Evolutionary conservation across 2,888 invertebrate genomes (phyloP).

Genomic region (Andrena marginata): DNA sequence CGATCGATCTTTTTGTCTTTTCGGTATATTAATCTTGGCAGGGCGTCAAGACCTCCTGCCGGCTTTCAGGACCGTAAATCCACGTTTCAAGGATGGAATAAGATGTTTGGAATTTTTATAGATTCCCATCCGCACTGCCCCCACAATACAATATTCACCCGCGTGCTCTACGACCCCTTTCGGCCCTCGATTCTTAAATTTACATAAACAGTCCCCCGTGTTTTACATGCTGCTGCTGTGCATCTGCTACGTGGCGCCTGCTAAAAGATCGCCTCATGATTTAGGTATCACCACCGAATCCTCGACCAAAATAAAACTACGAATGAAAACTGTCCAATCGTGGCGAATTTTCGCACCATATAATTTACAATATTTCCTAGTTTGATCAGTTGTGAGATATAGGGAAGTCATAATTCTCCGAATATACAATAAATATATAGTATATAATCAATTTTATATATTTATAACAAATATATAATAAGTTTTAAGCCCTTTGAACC

Average conservation of each 20-base stretch:
- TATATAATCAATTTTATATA: too few species aligned
- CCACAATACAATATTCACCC: slow-evolving; percentile 55
- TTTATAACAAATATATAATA: too few species aligned
- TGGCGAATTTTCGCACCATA: too few species aligned
- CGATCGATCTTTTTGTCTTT: slow-evolving; percentile 72
- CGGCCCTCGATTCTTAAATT: slow-evolving; percentile 35
- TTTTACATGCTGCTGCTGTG: slow-evolving; percentile 23
- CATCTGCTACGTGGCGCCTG: slow-evolving; percentile 16
- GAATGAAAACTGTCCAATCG: background rate
- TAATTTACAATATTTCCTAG: too few species aligned
- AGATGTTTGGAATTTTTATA: slow-evolving; percentile 80
- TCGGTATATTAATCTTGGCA: slow-evolving; percentile 70
- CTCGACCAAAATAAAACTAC: background rate
- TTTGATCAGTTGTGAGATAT: too few species aligned
- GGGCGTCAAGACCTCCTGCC: slow-evolving; percentile 72
- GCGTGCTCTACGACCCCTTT: slow-evolving; percentile 41
- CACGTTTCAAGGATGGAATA: slow-evolving; percentile 72
- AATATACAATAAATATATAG: too few species aligned
- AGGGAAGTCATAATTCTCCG: too few species aligned
- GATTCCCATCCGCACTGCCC: slow-evolving; percentile 61
- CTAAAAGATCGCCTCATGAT: slow-evolving; percentile 23
- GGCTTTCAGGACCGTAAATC: slow-evolving; percentile 65
- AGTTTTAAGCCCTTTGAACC: too few species aligned
- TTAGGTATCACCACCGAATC: background rate
- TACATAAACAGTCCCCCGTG: slow-evolving; percentile 46